Percentiles rank a stretch among this genome's conserved stretches.
Evolutionary conservation across 1,140 invertebrate species (phyloP).

Genomic region (Babylonia areolata): DNA sequence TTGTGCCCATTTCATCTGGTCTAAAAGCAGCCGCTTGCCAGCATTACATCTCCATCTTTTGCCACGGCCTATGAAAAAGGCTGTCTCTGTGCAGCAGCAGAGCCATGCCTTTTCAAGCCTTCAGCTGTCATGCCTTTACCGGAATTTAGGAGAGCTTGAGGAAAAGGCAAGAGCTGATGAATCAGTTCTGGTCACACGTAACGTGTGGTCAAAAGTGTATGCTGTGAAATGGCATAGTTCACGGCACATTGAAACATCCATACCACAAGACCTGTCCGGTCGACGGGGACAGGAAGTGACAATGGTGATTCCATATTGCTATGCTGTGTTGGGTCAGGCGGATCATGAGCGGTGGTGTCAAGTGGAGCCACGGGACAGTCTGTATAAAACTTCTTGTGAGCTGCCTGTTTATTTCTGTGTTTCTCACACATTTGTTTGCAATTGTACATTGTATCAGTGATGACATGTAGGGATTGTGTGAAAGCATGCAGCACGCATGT

Average conservation of each 20-base stretch:
- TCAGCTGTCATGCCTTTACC: slow-evolving; percentile 16
- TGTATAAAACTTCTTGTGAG: slow-evolving; percentile 5
- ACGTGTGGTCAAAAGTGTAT: background rate
- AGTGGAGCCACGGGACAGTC: background rate
- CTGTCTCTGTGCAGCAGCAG: background rate
- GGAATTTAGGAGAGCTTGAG: background rate
- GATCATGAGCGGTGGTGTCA: background rate
- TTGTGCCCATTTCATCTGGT: background rate
- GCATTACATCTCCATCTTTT: background rate
- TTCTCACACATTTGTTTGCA: too few species aligned
- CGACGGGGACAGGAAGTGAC: background rate
- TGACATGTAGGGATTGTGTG: too few species aligned
- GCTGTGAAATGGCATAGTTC: background rate
- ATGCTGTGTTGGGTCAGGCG: background rate
- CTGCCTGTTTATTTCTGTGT: background rate
- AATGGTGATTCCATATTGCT: background rate
- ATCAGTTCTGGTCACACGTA: background rate
- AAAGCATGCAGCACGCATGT: too few species aligned
- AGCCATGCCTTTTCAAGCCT: background rate
- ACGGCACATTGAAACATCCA: background rate
- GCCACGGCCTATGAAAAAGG: background rate
- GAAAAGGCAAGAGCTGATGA: background rate
- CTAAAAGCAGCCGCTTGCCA: background rate
- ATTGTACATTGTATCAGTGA: too few species aligned
- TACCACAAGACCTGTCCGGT: background rate